Percentiles rank a stretch among this genome's conserved stretches.
Conservation (phyloP, 2,888 invertebrate species). For the Troilus luridus region DNA sequence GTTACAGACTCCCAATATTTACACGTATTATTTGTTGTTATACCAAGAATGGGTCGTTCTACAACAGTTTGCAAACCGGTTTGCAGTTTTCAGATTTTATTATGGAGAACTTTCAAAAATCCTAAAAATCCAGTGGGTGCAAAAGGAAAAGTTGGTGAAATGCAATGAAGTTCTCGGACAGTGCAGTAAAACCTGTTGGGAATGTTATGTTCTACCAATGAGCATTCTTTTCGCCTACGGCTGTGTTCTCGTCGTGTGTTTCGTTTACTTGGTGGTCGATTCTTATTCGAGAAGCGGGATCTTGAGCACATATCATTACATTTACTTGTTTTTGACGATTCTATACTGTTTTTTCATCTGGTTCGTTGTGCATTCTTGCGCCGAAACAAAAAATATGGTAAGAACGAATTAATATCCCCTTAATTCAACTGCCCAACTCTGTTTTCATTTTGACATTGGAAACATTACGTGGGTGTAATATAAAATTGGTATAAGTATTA, state of each 20-base stretch:
- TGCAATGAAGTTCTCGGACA: not conserved
- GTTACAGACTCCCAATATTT: not conserved
- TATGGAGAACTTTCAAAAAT: not conserved
- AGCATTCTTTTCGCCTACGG: not conserved
- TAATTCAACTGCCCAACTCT: too few species aligned
- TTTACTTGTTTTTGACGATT: not conserved
- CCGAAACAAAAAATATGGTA: not conserved
- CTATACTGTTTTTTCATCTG: not conserved
- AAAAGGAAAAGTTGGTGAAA: not conserved
- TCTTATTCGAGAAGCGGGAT: not conserved
- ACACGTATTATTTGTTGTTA: not conserved
- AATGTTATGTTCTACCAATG: not conserved
- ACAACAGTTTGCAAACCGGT: not conserved
- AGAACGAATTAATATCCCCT: too few species aligned
- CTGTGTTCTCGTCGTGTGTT: not conserved
- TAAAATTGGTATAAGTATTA: too few species aligned
- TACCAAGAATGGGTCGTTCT: not conserved
- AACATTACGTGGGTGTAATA: too few species aligned
- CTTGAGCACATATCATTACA: not conserved
- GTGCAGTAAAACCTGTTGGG: not conserved
- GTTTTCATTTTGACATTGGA: too few species aligned
- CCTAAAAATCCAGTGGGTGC: not conserved
- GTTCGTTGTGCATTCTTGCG: not conserved
- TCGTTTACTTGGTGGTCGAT: not conserved
- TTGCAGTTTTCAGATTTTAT: not conserved